Conservation (phyloP, 2,888 invertebrate species). For the Sepiola atlantica region DNA sequence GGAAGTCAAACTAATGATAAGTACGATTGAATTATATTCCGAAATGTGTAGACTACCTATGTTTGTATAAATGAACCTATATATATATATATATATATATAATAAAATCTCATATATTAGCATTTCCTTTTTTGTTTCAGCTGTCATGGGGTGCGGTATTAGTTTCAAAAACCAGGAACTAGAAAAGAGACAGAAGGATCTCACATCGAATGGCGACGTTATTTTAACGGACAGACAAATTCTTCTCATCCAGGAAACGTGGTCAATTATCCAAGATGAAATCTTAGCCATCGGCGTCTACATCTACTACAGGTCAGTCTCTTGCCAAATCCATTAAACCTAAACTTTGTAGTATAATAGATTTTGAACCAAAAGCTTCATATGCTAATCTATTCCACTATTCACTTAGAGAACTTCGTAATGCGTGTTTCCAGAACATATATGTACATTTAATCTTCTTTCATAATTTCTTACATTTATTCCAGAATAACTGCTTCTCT, state of each 20-base stretch:
- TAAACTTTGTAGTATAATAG: not conserved
- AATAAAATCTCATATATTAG: not conserved
- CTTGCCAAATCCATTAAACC: not conserved
- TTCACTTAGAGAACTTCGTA: too few relatives aligned
- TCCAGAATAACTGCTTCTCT: too few relatives aligned
- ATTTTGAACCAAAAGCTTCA: too few relatives aligned
- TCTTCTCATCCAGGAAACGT: conserved; percentile 32
- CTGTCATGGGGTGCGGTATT: conserved; percentile 36
- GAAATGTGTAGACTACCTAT: too few relatives aligned
- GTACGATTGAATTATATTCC: too few relatives aligned
- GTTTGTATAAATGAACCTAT: not conserved
- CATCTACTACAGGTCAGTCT: conserved; percentile 42
- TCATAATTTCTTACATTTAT: too few relatives aligned
- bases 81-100: not conserved
- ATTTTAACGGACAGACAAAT: conserved; percentile 40
- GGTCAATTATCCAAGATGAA: conserved; percentile 39
- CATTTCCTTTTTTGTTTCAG: not conserved
- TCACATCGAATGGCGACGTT: not conserved
- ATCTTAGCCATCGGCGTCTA: conserved; percentile 39
- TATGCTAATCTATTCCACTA: too few relatives aligned
- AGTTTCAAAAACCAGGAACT: not conserved
- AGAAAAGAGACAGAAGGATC: conserved; percentile 23
- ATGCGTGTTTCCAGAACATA: too few relatives aligned
- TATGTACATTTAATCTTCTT: too few relatives aligned
- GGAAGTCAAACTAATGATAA: too few relatives aligned